These are phyloP conservation scores for Tortrix viridana DNA, from an alignment of 2,888 invertebrate species.

Conservation along the genomic window DNA sequence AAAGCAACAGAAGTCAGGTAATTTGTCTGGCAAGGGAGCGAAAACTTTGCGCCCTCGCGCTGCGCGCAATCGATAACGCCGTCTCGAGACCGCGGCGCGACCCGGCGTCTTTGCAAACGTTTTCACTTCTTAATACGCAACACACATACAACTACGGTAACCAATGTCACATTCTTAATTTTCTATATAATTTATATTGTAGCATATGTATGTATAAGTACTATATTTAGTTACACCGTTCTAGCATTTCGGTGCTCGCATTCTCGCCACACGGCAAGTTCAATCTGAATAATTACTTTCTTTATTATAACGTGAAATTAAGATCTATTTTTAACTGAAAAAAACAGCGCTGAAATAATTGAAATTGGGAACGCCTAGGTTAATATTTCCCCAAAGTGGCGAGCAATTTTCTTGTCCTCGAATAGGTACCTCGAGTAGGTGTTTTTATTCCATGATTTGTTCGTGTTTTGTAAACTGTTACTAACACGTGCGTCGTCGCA, in stretches of 20 bases:
- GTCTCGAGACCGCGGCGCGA: slow-evolving; percentile 58
- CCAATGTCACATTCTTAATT: neutral
- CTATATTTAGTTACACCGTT: neutral
- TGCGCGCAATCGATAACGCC: slow-evolving; percentile 76
- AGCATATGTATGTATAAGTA: neutral
- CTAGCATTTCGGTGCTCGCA: too few species aligned
- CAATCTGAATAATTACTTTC: neutral
- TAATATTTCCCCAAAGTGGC: slow-evolving; percentile 3
- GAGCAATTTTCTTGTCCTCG: slow-evolving; percentile 6
- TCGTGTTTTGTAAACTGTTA: too few species aligned
- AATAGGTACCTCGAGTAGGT: neutral
- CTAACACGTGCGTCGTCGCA: too few species aligned
- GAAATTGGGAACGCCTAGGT: neutral
- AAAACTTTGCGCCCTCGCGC: slow-evolving; percentile 65
- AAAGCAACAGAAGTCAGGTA: slow-evolving; percentile 60
- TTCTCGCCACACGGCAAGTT: neutral
- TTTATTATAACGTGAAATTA: too few species aligned
- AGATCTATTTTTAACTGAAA: neutral
- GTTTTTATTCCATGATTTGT: slow-evolving; percentile 6
- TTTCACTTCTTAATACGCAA: slow-evolving; percentile 18
- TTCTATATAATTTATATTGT: too few species aligned
- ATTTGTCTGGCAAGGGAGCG: slow-evolving; percentile 62
- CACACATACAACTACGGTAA: neutral
- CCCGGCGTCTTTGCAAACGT: slow-evolving; percentile 41
- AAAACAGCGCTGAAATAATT: slow-evolving; percentile 8